Evolutionary conservation across 2,113 vertebrate species (phyloP).

Genomic region (Phrynosoma platyrhinos): DNA sequence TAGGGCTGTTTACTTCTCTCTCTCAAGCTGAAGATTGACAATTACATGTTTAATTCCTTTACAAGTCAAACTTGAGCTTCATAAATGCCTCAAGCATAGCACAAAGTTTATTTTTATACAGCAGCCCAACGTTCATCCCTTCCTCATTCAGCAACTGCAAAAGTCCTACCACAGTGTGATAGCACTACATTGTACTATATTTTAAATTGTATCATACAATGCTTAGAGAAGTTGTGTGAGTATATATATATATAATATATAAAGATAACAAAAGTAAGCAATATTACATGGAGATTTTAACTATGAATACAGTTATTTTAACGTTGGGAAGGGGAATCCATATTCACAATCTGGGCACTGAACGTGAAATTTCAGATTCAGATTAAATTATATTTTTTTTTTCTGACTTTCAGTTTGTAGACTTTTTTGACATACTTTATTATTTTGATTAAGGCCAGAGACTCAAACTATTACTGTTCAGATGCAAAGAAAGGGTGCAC

Average conservation of each 20-base stretch:
- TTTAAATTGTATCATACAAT: neutral
- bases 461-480: no score
- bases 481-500: no score
- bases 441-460: neutral
- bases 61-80: neutral
- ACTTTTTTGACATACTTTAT: neutral
- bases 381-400: neutral
- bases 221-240: neutral
- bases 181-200: neutral
- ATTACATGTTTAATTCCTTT: slow-evolving; percentile 28
- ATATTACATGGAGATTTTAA: no score
- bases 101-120: neutral
- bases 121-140: neutral
- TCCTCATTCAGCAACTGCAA: neutral
- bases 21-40: slow-evolving; percentile 47
- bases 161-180: no score
- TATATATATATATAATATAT: no score
- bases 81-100: neutral
- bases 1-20: neutral
- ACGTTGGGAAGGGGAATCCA: neutral
- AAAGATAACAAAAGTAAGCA: no score
- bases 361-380: neutral
- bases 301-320: neutral
- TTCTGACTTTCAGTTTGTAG: neutral
- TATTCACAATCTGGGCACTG: neutral